Conservation (phyloP, 64 coral and sea anemone species). For the Dendronephthya gigantea region DNA sequence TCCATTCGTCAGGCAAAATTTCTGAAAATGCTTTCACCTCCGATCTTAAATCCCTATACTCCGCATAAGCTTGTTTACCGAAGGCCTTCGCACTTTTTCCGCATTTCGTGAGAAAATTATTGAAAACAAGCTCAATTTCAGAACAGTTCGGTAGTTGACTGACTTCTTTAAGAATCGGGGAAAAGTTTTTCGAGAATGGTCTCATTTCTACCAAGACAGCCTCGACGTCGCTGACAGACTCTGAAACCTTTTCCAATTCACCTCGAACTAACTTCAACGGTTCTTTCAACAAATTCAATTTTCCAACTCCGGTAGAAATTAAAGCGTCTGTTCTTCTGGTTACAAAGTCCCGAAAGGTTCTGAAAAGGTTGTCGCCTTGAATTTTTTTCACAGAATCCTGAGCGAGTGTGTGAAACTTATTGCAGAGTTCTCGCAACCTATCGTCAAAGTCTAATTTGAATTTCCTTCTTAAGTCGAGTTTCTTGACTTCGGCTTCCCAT, state of each 20-base stretch:
- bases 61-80: slow-evolving; percentile 4
- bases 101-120: not conserved
- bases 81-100: not conserved
- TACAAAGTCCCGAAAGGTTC: slow-evolving; percentile 36
- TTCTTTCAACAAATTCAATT: not conserved
- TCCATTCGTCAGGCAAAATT: not conserved
- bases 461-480: slow-evolving; percentile 49
- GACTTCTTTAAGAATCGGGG: not conserved
- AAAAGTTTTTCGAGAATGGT: not conserved
- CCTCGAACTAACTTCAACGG: not conserved
- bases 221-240: not conserved
- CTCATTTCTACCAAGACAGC: not conserved
- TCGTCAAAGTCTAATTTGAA: slow-evolving; percentile 68
- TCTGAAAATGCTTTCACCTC: not conserved
- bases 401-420: slow-evolving; percentile 48
- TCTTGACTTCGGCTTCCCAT: slow-evolving; percentile 49
- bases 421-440: slow-evolving; percentile 50
- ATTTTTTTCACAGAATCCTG: slow-evolving; percentile 47
- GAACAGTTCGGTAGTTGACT: not conserved
- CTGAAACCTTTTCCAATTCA: not conserved
- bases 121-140: not conserved
- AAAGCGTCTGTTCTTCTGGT: not conserved
- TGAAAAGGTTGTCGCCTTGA: slow-evolving; percentile 41
- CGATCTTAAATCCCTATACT: not conserved
- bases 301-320: not conserved